These are phyloP conservation scores for Limnodromus scolopaceus DNA, from an alignment of 2,797 vertebrate genomes.

Conservation along the genomic window DNA sequence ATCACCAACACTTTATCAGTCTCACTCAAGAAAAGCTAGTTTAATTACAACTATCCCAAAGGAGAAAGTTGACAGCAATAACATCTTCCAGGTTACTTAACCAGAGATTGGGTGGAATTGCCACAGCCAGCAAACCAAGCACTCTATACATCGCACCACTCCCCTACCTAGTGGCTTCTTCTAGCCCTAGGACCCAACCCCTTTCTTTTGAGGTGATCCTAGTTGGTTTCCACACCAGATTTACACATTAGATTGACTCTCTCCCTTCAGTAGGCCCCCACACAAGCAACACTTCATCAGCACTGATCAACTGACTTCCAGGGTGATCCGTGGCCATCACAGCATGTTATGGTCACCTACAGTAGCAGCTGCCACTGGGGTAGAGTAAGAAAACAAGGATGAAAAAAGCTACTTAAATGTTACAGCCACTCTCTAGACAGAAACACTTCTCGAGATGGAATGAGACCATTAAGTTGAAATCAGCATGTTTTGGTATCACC, in stretches of 20 bases:
- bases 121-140: neutral
- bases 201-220: neutral
- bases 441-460: neutral
- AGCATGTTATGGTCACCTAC: neutral
- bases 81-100: neutral
- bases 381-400: neutral
- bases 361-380: neutral
- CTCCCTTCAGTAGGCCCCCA: neutral
- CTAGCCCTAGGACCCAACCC: fast-evolving
- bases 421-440: neutral
- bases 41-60: neutral
- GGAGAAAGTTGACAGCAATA: neutral
- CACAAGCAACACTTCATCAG: neutral
- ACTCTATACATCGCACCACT: no score
- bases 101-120: neutral
- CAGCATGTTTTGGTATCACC: neutral
- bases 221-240: neutral
- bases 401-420: neutral
- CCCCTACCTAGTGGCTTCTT: neutral
- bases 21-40: neutral
- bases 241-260: neutral
- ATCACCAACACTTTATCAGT: neutral
- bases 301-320: neutral
- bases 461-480: neutral
- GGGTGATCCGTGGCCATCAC: neutral